Base-by-base conservation (phyloP, 2,797 vertebrate genomes). In the Paratrypauchen microcephalus region DNA sequence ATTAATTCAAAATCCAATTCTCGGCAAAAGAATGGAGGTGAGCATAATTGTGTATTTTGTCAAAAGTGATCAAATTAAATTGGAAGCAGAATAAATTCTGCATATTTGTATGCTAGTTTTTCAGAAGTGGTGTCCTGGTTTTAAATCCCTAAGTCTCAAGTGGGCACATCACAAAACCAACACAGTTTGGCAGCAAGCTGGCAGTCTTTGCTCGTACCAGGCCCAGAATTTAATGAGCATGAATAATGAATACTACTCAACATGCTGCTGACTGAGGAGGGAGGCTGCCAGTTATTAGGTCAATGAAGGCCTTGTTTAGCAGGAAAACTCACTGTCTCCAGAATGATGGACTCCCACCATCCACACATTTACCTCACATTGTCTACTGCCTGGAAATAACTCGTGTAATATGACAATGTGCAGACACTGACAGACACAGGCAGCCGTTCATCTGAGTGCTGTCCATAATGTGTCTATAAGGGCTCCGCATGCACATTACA, bases 151-250 rank as follows among this genome's bases (percentile, higher is more conserved):
- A 75, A 88, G 89, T 93, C 93, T 94, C 93, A 92, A 93, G 92
- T 93, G 93, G 92, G 92, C 91, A 93, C 91, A 93, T 94, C 91
- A 93, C 92, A 94, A 92, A 93, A 92, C 89, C 91, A 91, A 93
- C 89, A 92, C 88, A 89, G 85, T 93, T 93, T 94, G 93, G 92
- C 92, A 93, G 91, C 86, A 89, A 85, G 90, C 91, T 93, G 92
- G 91, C 91, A 93, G 90, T 88, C 90, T 91, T 90, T 85, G 87
- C 90, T 92, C 84, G 82, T 90, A 88, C 86, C 91, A 93, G 91
- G 90, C 92, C 91, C 92, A 90, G 85, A 92, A 93, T 94, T 94
- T 95, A 95, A 94, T 95, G 93, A 94, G 92, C 93, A 94, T 95
- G 92, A 94, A 95, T 95, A 95, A 94, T 94, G 91, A 94, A 94